These are phyloP conservation scores for Cyphomyrmex costatus DNA, from an alignment of 1,140 invertebrate species.

Conservation along the genomic window DNA sequence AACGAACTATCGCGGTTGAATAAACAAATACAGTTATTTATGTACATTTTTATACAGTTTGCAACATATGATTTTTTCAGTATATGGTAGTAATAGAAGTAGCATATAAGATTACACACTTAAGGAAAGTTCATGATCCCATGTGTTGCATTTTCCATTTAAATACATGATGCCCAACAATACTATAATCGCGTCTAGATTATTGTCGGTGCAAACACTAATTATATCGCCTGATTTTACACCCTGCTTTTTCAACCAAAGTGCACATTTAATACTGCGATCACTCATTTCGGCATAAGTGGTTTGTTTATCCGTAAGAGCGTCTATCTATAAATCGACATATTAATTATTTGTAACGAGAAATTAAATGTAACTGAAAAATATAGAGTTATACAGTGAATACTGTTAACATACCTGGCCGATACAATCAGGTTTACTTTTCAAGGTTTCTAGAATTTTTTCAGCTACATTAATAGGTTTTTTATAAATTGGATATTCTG, in stretches of 20 bases:
- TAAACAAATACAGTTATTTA: no score
- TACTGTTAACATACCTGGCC: constrained; percentile 37
- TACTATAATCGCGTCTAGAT: constrained; percentile 11
- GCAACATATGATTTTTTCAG: no score
- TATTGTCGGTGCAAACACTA: constrained; percentile 6
- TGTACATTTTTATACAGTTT: no score
- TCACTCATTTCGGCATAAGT: constrained; percentile 53
- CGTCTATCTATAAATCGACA: constrained; percentile 12
- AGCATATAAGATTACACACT: constrained; percentile 1
- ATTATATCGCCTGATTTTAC: constrained; percentile 38
- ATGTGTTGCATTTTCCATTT: constrained; percentile 16
- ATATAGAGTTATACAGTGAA: background rate
- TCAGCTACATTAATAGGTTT: background rate
- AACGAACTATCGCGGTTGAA: no score
- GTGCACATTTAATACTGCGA: constrained; percentile 44
- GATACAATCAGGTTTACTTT: constrained; percentile 29
- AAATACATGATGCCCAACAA: constrained; percentile 46
- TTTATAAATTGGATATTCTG: constrained; percentile 13
- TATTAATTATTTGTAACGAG: background rate
- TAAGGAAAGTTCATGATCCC: constrained; percentile 18
- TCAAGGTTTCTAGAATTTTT: constrained; percentile 8
- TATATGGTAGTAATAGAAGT: no score
- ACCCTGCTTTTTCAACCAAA: constrained; percentile 52
- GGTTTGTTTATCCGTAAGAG: background rate
- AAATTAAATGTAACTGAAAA: background rate